A percentile compares a stretch with the other conserved stretches of the same genome.
Conservation (phyloP, 2,888 invertebrate genomes). For the Eupithecia inturbata region DNA sequence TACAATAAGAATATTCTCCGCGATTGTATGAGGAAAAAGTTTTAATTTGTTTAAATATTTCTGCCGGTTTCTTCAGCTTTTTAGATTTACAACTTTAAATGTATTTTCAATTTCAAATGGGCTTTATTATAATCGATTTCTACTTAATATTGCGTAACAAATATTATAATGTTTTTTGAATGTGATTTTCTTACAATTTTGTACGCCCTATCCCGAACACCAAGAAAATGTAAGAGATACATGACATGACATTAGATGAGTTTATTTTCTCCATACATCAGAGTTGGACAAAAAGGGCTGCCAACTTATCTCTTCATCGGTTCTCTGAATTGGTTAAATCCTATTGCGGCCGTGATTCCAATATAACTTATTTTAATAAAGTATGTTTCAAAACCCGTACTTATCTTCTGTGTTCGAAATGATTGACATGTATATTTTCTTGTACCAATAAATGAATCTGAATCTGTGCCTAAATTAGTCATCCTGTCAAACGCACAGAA, state of each 20-base stretch:
- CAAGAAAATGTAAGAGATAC: neutral
- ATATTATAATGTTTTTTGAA: neutral
- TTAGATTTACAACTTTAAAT: slow-evolving; percentile 50
- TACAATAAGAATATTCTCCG: slow-evolving; percentile 67
- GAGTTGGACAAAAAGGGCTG: neutral
- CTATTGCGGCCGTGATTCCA: neutral
- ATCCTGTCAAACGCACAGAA: neutral
- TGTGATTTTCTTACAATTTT: neutral
- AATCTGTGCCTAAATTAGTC: neutral
- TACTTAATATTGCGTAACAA: neutral
- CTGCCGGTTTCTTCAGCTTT: slow-evolving; percentile 67
- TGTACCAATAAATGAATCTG: too few species aligned
- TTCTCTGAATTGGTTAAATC: neutral
- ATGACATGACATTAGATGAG: too few species aligned
- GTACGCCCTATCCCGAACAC: neutral
- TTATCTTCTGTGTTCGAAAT: too few species aligned
- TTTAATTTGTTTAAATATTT: slow-evolving; percentile 84
- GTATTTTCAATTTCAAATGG: neutral
- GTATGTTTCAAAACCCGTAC: too few species aligned
- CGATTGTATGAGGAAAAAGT: slow-evolving; percentile 76
- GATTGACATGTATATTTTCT: too few species aligned
- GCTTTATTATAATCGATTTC: neutral
- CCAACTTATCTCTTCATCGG: neutral
- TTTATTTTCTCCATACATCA: neutral
- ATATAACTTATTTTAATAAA: neutral